These are phyloP conservation scores for Phortica okadai DNA, from an alignment of 2,888 invertebrate species.

Conservation along the genomic window DNA sequence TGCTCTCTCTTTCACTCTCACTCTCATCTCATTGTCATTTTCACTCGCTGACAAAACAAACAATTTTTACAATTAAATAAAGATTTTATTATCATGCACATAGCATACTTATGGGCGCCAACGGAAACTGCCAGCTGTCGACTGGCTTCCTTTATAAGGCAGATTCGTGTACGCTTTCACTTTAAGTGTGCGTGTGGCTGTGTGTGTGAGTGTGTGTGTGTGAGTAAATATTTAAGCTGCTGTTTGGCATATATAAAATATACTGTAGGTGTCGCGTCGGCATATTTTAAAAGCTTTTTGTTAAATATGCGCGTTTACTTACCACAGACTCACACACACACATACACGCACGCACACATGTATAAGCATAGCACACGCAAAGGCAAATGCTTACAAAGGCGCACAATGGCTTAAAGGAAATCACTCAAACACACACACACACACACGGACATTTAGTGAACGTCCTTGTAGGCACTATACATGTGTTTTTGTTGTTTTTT, in stretches of 20 bases:
- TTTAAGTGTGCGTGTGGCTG: conserved; percentile 35
- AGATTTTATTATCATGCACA: conserved; percentile 65
- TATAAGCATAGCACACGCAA: neutral
- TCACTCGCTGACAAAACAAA: conserved; percentile 34
- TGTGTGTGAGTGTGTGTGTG: conserved; percentile 39
- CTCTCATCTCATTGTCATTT: neutral
- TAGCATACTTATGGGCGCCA: neutral
- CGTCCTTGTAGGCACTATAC: conserved; percentile 3
- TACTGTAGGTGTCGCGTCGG: conserved; percentile 72
- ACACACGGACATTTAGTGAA: neutral
- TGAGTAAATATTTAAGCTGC: conserved; percentile 71
- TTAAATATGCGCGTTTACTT: conserved; percentile 66
- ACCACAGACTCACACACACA: conserved; percentile 45
- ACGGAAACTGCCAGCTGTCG: conserved; percentile 29
- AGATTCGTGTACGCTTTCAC: conserved; percentile 25
- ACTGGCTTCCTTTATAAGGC: conserved; percentile 52
- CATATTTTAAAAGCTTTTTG: conserved; percentile 73
- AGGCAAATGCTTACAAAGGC: conserved; percentile 8
- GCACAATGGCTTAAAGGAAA: conserved; percentile 22
- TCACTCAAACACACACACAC: conserved; percentile 27
- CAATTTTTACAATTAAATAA: conserved; percentile 71
- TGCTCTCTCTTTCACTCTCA: neutral
- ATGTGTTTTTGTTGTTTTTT: conserved; percentile 20
- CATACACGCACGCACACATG: conserved; percentile 20
- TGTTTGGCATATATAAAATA: conserved; percentile 60